phyloP scores from a whole-genome alignment of 2,888 invertebrate genomes.

The Rhopalosiphum nymphaeae region DNA sequence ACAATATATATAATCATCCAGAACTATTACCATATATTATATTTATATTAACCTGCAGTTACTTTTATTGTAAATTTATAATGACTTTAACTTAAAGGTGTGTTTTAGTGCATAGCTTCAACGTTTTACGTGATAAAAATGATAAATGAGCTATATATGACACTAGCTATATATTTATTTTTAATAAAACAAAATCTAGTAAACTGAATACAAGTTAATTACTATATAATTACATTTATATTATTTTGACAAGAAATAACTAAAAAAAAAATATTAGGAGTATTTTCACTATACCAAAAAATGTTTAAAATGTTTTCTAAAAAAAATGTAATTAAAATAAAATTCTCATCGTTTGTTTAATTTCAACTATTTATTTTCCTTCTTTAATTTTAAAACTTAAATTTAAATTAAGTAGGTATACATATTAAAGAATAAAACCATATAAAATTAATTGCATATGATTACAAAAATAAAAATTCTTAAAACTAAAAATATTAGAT shows the following conservation, averaged over 20 bases:
- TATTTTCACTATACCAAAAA: not conserved
- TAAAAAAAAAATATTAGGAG: not conserved
- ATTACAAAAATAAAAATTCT: not conserved
- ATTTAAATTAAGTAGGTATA: not conserved
- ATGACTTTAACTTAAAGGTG: not conserved
- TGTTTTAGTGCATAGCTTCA: not conserved
- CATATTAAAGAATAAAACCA: not conserved
- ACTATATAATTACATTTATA: slow-evolving; percentile 29
- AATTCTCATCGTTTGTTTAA: not conserved
- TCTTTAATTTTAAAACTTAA: not conserved
- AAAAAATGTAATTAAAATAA: not conserved
- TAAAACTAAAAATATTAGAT: not conserved
- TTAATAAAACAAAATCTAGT: slow-evolving; percentile 29
- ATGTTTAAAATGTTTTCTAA: not conserved
- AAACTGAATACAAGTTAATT: not conserved
- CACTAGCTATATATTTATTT: slow-evolving; percentile 33
- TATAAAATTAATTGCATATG: not conserved
- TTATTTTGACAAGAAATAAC: not conserved
- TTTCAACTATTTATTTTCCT: not conserved
- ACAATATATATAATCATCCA: not conserved
- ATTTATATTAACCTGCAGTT: not conserved
- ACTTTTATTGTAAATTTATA: not conserved
- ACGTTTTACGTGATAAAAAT: slow-evolving; percentile 7
- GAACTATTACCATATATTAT: not conserved
- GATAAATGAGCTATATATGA: slow-evolving; percentile 27